These are phyloP conservation scores for Acrocephalus arundinaceus DNA, from an alignment of 2,113 vertebrate genomes.

Conservation along the genomic window DNA sequence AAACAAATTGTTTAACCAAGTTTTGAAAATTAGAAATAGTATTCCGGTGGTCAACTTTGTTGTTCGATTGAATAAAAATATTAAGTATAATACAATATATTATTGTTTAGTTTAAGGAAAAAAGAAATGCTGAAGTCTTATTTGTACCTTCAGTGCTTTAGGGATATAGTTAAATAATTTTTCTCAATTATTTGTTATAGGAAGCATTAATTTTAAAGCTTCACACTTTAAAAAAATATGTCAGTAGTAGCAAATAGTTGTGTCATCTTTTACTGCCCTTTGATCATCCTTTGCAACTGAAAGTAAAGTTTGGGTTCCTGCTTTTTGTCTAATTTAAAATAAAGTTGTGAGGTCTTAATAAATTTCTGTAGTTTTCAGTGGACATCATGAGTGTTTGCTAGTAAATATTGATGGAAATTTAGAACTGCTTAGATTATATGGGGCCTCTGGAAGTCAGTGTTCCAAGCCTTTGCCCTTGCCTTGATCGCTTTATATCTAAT, in stretches of 20 bases:
- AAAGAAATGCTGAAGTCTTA: not conserved
- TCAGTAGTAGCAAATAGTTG: not conserved
- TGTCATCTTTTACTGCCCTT: not conserved
- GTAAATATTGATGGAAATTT: not conserved
- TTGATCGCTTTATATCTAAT: fast-evolving
- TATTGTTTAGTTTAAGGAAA: not conserved
- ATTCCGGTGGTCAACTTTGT: not conserved
- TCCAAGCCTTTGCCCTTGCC: not conserved
- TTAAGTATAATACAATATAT: not conserved
- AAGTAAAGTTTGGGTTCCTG: not conserved
- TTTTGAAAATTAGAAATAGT: not conserved
- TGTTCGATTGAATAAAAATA: not conserved
- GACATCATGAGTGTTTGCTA: not conserved
- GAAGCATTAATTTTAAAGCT: not conserved
- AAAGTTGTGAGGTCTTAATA: not conserved
- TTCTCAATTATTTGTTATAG: not conserved
- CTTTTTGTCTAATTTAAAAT: not conserved
- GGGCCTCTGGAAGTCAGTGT: not conserved
- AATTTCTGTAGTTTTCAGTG: not conserved
- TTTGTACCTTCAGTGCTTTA: not conserved
- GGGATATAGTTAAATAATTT: not conserved
- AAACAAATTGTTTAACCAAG: not conserved
- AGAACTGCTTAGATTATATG: not conserved
- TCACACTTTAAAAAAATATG: not conserved
- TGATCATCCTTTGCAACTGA: not conserved